A percentile compares a stretch with the other conserved stretches of the same genome.
Evolutionary conservation across 2,888 invertebrate genomes (phyloP).

Genomic region (Eilema caniola): DNA sequence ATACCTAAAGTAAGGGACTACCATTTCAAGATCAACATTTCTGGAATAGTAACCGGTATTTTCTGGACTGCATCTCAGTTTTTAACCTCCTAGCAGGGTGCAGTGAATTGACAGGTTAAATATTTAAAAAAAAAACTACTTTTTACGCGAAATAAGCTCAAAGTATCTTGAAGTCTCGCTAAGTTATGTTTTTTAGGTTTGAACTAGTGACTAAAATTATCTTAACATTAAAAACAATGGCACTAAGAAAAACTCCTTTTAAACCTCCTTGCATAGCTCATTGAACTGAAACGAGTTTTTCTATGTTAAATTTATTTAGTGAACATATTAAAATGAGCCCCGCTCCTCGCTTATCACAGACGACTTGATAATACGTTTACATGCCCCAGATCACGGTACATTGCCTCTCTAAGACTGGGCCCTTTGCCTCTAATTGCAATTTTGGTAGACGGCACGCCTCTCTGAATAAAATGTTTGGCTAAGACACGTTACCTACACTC

Average conservation of each 20-base stretch:
- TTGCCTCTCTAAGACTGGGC: constrained; percentile 66
- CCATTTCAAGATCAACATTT: too few species aligned
- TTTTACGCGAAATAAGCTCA: neutral
- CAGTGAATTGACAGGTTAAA: too few species aligned
- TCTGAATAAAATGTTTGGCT: constrained; percentile 48
- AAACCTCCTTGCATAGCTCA: neutral
- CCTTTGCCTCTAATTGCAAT: constrained; percentile 73
- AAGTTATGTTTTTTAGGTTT: too few species aligned
- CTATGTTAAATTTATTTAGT: neutral
- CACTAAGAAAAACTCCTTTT: neutral
- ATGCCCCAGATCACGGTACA: constrained; percentile 68
- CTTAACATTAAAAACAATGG: neutral
- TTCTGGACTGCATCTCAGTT: too few species aligned
- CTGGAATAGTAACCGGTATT: too few species aligned
- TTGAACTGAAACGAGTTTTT: neutral
- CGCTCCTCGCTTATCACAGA: constrained; percentile 46
- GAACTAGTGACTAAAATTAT: too few species aligned
- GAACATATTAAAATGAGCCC: constrained; percentile 3
- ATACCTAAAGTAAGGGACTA: too few species aligned
- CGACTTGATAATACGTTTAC: constrained; percentile 63
- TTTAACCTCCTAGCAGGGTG: too few species aligned
- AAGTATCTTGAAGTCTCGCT: neutral
- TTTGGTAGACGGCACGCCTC: constrained; percentile 55
- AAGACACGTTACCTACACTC: constrained; percentile 21
- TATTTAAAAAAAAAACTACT: too few species aligned